phyloP scores from a whole-genome alignment of 2,888 invertebrate species.

The Chironomus riparius region DNA sequence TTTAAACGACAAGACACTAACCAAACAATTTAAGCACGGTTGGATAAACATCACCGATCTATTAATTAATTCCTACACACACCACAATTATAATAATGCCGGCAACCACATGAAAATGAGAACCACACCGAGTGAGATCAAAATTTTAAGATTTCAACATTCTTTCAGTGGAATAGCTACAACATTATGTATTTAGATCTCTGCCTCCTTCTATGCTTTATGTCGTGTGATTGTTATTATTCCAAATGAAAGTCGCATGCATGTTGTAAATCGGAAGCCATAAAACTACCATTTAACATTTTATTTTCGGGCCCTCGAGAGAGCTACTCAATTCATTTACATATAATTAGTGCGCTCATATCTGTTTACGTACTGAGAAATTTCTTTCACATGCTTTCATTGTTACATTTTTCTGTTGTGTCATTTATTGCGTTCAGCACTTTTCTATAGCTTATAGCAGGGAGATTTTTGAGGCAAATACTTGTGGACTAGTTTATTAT shows the following conservation, averaged over 20 bases:
- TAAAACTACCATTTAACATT: not conserved
- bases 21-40: slow-evolving; percentile 12
- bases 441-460: no score
- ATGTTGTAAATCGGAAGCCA: not conserved
- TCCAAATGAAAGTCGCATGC: not conserved
- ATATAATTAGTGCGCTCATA: not conserved
- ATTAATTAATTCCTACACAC: slow-evolving; percentile 25
- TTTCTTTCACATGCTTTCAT: no score
- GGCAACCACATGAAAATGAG: not conserved
- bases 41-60: slow-evolving; percentile 20
- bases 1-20: not conserved
- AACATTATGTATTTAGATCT: no score
- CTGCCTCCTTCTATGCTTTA: no score
- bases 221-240: not conserved
- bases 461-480: no score
- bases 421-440: no score
- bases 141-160: no score
- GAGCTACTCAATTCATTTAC: not conserved
- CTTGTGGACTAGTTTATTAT: no score
- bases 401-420: no score
- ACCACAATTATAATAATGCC: not conserved
- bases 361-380: no score
- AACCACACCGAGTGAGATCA: not conserved
- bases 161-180: no score
- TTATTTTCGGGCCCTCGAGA: no score